Evolutionary conservation across 2,113 vertebrate genomes (phyloP).

Genomic region (Oriolus oriolus): DNA sequence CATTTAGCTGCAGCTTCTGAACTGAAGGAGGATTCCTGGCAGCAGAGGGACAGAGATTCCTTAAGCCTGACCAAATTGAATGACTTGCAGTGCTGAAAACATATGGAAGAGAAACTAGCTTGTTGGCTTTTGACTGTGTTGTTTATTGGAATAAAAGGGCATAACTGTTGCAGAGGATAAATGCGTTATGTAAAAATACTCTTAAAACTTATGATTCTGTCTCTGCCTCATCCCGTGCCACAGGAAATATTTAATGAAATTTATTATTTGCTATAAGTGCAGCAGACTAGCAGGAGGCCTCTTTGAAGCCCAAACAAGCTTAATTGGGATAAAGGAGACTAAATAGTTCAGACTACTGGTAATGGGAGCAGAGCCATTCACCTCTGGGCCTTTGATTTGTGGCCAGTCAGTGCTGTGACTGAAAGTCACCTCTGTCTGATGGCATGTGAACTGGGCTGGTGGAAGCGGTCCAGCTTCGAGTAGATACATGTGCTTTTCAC

Average conservation of each 20-base stretch:
- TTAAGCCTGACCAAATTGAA: neutral
- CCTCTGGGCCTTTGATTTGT: constrained; percentile 8
- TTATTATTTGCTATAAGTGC: neutral
- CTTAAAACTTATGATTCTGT: neutral
- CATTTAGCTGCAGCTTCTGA: neutral
- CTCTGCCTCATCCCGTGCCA: neutral
- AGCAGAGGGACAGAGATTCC: neutral
- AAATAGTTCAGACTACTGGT: neutral
- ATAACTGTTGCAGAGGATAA: neutral
- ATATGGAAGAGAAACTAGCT: neutral
- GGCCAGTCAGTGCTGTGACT: constrained; percentile 26
- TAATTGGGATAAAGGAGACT: constrained; percentile 29
- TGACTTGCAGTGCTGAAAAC: neutral
- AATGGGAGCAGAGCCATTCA: constrained; percentile 10
- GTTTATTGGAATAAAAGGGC: neutral
- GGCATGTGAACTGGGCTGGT: constrained; percentile 18
- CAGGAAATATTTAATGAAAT: neutral
- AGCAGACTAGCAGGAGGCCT: neutral
- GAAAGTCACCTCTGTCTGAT: constrained; percentile 35
- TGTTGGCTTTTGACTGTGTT: neutral
- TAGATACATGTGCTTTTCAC: constrained; percentile 22
- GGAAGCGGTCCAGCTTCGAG: constrained; percentile 42
- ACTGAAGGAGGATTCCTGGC: neutral
- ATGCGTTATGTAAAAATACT: neutral
- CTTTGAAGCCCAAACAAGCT: constrained; percentile 16